Percentiles rank a stretch among this genome's conserved stretches.
phyloP scores from a whole-genome alignment of 2,888 invertebrate species.

The Escarpia spicata region DNA sequence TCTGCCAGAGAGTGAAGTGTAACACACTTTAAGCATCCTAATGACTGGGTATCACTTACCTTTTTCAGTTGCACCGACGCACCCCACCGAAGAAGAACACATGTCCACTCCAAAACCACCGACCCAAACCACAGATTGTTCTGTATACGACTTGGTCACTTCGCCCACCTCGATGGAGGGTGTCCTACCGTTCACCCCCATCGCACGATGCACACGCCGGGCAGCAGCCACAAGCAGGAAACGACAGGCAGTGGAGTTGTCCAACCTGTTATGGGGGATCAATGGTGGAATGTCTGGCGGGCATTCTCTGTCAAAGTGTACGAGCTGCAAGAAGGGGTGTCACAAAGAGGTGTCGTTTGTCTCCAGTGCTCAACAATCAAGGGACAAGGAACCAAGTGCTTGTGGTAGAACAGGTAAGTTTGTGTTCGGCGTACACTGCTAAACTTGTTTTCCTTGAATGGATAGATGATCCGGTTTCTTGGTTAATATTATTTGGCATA shows the following conservation, averaged over 20 bases:
- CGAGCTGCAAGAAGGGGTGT: background rate
- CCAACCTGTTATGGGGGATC: constrained; percentile 17
- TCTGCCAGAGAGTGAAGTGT: too few species aligned
- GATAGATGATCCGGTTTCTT: too few species aligned
- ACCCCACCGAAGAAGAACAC: background rate
- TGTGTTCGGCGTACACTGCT: background rate
- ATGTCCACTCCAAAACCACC: background rate
- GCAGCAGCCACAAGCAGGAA: constrained; percentile 19
- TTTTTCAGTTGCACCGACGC: background rate
- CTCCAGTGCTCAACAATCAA: background rate
- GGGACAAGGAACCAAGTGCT: background rate
- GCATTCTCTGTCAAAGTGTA: background rate
- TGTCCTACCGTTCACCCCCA: background rate
- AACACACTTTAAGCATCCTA: too few species aligned
- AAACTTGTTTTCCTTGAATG: too few species aligned
- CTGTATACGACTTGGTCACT: background rate
- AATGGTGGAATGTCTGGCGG: background rate
- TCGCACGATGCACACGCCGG: background rate
- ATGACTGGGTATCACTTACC: too few species aligned
- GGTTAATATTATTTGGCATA: too few species aligned
- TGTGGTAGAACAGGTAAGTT: background rate
- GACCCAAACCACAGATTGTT: background rate
- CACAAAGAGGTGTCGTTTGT: background rate
- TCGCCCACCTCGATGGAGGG: background rate
- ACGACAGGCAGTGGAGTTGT: background rate